Percentiles rank a stretch among this genome's conserved stretches.
These are phyloP conservation scores for Artibeus lituratus DNA, from an alignment of 2,797 vertebrate genomes.

Conservation along the genomic window DNA sequence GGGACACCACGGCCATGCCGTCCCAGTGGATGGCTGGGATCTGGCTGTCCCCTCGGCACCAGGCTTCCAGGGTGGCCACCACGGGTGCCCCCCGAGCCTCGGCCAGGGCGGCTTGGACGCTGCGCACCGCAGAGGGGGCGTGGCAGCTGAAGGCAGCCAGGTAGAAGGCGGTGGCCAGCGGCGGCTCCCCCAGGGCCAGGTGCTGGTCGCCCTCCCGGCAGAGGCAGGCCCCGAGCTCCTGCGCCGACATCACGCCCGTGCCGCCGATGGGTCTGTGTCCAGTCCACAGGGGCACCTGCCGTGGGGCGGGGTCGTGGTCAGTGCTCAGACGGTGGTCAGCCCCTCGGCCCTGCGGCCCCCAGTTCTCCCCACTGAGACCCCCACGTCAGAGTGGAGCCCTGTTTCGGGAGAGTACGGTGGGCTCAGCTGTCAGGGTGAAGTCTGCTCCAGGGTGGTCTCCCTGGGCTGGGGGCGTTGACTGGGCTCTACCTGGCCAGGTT, in stretches of 20 bases:
- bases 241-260: slow-evolving; percentile 66
- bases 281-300: not conserved
- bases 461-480: rapidly evolving
- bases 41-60: slow-evolving; percentile 82
- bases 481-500: not conserved
- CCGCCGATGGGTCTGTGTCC: not conserved
- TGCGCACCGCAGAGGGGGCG: slow-evolving; percentile 81
- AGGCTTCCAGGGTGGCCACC: slow-evolving; percentile 85
- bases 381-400: not conserved
- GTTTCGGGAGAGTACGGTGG: rapidly evolving
- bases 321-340: rapidly evolving
- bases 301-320: not conserved
- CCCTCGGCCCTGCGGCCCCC: rapidly evolving
- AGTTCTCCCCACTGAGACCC: not conserved
- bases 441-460: rapidly evolving
- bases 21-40: slow-evolving; percentile 81
- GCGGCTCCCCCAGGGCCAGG: slow-evolving; percentile 81
- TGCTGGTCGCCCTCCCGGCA: slow-evolving; percentile 87
- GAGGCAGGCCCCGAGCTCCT: slow-evolving; percentile 79
- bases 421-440: rapidly evolving
- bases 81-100: slow-evolving; percentile 68
- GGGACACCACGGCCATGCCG: slow-evolving; percentile 71
- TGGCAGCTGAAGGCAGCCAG: slow-evolving; percentile 89
- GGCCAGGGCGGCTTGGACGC: slow-evolving; percentile 81
- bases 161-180: slow-evolving; percentile 86